These are phyloP conservation scores for Allenopithecus nigroviridis DNA, from an alignment of 2,797 vertebrate species.

Conservation along the genomic window DNA sequence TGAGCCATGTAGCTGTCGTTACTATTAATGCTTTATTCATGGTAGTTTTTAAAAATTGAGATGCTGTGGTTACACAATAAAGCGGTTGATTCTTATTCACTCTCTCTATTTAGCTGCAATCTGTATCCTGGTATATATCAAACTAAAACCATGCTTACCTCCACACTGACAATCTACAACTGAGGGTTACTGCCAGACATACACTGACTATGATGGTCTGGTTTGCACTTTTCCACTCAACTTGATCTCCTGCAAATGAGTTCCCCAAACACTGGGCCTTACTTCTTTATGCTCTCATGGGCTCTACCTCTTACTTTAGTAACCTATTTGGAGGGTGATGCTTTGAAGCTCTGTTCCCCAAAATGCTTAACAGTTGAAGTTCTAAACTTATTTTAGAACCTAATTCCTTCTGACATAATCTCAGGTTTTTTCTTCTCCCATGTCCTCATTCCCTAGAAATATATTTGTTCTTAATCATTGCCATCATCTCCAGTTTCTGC, in stretches of 20 bases:
- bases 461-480: too few relatives aligned
- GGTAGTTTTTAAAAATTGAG: neutral
- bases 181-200: too few relatives aligned
- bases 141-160: neutral
- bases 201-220: neutral
- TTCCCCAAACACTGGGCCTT: fast-evolving
- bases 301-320: neutral
- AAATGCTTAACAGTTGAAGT: neutral
- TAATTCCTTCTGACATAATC: neutral
- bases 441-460: too few relatives aligned
- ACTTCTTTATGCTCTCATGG: neutral
- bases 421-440: too few relatives aligned
- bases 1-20: fast-evolving
- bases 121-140: neutral
- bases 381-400: neutral
- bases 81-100: neutral
- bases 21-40: neutral
- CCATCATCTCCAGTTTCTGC: neutral
- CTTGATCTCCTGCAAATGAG: too few relatives aligned
- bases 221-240: neutral
- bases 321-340: neutral
- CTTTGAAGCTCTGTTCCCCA: neutral
- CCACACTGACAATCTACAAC: fast-evolving
- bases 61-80: neutral
- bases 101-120: neutral